Conservation (phyloP, 2,797 vertebrate species). For the Leptodactylus fallax region DNA sequence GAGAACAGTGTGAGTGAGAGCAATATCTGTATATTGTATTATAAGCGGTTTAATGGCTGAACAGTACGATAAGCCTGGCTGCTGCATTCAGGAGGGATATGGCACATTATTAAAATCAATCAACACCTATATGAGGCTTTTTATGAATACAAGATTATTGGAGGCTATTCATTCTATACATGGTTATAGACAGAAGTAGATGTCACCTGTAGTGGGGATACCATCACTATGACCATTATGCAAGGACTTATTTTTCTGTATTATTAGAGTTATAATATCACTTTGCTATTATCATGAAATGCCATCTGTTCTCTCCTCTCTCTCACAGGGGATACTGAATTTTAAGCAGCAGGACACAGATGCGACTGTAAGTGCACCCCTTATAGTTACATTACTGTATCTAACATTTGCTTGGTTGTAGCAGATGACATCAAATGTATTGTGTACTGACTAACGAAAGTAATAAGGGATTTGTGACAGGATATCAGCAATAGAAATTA, state of each 20-base stretch:
- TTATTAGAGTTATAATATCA: too few species aligned
- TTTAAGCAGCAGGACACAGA: not conserved
- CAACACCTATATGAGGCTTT: not conserved
- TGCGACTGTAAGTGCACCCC: not conserved
- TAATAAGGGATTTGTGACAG: not conserved
- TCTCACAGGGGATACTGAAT: not conserved
- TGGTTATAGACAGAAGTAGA: not conserved
- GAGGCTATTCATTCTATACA: not conserved
- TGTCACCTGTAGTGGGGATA: too few species aligned
- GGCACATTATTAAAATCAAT: not conserved
- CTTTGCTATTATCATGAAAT: too few species aligned
- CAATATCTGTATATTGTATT: too few species aligned
- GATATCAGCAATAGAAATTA: not conserved
- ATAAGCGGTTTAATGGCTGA: too few species aligned
- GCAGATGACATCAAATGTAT: not conserved
- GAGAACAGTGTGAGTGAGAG: too few species aligned
- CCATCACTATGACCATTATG: too few species aligned
- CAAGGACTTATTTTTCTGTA: too few species aligned
- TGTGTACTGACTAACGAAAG: not conserved
- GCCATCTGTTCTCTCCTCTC: not conserved
- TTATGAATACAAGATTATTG: not conserved
- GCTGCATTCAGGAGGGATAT: too few species aligned
- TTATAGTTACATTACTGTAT: too few species aligned
- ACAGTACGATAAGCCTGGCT: too few species aligned
- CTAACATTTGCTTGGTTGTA: not conserved